A percentile compares a stretch with the other conserved stretches of the same genome.
Evolutionary conservation across 2,113 vertebrate species (phyloP).

Genomic region (Corythaixoides concolor): DNA sequence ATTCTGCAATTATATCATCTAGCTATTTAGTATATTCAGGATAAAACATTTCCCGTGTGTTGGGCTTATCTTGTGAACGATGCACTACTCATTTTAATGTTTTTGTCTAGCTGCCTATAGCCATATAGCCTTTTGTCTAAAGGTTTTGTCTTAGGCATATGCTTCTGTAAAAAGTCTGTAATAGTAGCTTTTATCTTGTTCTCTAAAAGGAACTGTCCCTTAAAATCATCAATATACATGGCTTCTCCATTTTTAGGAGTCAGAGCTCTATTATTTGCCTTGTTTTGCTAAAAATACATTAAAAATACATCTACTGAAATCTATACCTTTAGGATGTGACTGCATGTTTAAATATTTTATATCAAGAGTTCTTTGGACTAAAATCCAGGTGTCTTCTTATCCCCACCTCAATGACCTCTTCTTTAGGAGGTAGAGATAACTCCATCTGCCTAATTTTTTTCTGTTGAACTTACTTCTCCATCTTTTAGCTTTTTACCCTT

Average conservation of each 20-base stretch:
- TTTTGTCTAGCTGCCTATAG: background rate
- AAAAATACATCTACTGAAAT: background rate
- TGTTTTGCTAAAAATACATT: background rate
- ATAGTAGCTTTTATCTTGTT: background rate
- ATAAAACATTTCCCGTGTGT: background rate
- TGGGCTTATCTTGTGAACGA: background rate
- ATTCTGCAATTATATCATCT: background rate
- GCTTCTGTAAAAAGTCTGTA: background rate
- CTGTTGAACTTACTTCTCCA: background rate
- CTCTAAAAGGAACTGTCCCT: background rate
- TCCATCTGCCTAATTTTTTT: background rate
- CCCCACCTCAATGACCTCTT: background rate
- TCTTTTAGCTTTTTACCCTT: background rate
- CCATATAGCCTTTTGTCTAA: background rate
- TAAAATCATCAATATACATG: background rate
- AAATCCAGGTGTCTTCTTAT: background rate
- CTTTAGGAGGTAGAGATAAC: background rate
- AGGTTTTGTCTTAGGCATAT: background rate
- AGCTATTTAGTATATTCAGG: background rate
- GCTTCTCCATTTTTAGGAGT: background rate
- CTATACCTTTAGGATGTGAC: background rate
- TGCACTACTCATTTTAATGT: accelerated
- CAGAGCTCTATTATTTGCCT: background rate
- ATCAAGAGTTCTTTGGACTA: background rate
- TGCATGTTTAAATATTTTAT: background rate